A percentile compares a stretch with the other conserved stretches of the same genome.
These are phyloP conservation scores for Caranx melampygus DNA, from an alignment of 2,113 vertebrate species.

Conservation along the genomic window DNA sequence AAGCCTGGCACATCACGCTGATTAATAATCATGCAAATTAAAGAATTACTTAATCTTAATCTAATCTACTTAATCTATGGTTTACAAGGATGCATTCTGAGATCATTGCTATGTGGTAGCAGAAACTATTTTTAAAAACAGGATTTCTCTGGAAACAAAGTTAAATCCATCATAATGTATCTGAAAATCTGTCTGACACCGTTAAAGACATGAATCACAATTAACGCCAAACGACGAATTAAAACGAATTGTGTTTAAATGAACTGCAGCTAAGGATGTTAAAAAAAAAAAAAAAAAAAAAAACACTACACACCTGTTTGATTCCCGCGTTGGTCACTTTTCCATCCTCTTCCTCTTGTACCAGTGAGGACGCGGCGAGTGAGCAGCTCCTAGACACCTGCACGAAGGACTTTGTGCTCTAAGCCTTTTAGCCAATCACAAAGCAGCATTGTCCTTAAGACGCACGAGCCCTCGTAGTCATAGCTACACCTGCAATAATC, in stretches of 20 bases:
- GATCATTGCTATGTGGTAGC: background rate
- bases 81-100: background rate
- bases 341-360: slow-evolving; percentile 4
- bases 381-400: slow-evolving; percentile 46
- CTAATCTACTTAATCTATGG: no score
- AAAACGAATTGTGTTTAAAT: no score
- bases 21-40: no score
- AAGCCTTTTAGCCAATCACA: slow-evolving; percentile 69
- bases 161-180: background rate
- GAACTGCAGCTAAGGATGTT: no score
- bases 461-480: slow-evolving; percentile 6
- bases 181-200: background rate
- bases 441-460: slow-evolving; percentile 32
- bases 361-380: background rate
- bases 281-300: no score
- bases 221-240: slow-evolving; percentile 4
- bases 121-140: background rate
- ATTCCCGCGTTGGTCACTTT: background rate
- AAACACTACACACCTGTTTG: slow-evolving; percentile 17
- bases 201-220: background rate
- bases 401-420: slow-evolving; percentile 51
- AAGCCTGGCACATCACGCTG: background rate
- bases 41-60: no score
- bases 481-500: slow-evolving; percentile 32
- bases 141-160: background rate